Conservation (phyloP, 2,113 vertebrate species). For the Neodon shergylaensis region DNA sequence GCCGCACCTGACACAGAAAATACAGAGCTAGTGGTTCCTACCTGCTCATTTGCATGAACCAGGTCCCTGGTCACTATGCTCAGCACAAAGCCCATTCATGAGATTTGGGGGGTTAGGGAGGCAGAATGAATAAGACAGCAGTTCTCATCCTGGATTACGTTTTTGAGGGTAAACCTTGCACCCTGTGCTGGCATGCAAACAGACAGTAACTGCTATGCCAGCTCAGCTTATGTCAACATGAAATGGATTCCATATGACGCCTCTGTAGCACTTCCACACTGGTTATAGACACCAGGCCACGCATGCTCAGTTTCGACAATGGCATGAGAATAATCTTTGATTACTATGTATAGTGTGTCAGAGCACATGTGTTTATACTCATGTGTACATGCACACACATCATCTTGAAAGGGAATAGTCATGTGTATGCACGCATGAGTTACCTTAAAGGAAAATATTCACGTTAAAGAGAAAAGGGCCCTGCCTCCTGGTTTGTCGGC, state of each 20-base stretch:
- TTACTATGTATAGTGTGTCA: not conserved
- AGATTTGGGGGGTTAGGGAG: not conserved
- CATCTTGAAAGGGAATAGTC: not conserved
- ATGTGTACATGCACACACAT: not conserved
- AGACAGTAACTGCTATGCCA: not conserved
- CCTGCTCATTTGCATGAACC: not conserved
- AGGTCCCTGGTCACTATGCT: too few relatives aligned
- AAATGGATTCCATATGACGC: not conserved
- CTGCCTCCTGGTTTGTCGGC: not conserved
- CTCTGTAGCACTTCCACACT: not conserved
- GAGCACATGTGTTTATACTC: not conserved
- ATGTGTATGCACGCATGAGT: not conserved
- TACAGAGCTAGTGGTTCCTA: not conserved
- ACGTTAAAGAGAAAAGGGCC: not conserved
- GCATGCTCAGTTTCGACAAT: not conserved
- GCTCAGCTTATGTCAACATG: not conserved
- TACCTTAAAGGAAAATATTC: not conserved
- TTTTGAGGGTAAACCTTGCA: slow-evolving; percentile 43
- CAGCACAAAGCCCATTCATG: not conserved
- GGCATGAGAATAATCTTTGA: not conserved
- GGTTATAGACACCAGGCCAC: not conserved
- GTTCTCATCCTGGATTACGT: slow-evolving; percentile 33
- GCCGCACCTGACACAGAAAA: not conserved
- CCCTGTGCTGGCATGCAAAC: slow-evolving; percentile 3
- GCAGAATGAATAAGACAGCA: slow-evolving; percentile 44